Evolutionary conservation across 2,113 vertebrate species (phyloP).

Genomic region (Capricornis sumatraensis): DNA sequence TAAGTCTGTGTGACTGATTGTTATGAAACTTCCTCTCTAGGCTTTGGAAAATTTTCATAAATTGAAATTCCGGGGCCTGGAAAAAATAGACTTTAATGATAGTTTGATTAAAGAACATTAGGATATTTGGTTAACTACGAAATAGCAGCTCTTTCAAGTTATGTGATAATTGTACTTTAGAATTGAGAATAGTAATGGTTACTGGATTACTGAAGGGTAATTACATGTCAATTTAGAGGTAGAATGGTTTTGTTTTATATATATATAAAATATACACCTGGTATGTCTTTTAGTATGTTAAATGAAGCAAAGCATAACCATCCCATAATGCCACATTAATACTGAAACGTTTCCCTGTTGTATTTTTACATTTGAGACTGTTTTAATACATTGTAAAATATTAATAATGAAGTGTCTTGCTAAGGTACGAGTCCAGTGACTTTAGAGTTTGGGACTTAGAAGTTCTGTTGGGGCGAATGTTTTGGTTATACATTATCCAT

Average conservation of each 20-base stretch:
- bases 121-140: background rate
- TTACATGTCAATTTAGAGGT: background rate
- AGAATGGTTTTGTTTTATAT: background rate
- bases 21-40: background rate
- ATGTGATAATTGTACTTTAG: background rate
- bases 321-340: background rate
- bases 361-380: constrained; percentile 7
- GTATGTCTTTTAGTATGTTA: background rate
- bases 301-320: background rate
- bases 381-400: background rate
- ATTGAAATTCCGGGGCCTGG: background rate
- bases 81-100: constrained; percentile 19
- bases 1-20: background rate
- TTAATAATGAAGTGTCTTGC: background rate
- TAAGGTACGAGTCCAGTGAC: background rate
- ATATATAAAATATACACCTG: background rate
- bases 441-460: background rate
- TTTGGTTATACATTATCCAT: background rate
- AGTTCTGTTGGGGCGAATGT: background rate
- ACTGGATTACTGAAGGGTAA: background rate
- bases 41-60: constrained; percentile 12
- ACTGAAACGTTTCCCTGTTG: background rate
- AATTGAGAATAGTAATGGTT: background rate
- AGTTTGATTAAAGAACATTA: background rate
- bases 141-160: background rate